A percentile compares a stretch with the other conserved stretches of the same genome.
Conservation (phyloP, 2,888 invertebrate genomes). For the Mycalesis mineus region DNA sequence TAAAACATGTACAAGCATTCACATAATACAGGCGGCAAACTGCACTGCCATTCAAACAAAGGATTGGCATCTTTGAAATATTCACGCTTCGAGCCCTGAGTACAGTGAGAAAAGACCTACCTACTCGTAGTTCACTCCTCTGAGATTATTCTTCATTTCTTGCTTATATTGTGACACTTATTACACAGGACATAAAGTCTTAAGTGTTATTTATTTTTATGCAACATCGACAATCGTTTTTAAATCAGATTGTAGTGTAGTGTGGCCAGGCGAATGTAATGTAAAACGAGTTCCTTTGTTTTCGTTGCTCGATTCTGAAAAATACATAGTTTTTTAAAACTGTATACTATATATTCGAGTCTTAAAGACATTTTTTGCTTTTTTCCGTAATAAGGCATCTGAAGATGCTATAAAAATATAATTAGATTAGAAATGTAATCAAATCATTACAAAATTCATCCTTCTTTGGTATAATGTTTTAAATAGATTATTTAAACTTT, state of each 20-base stretch:
- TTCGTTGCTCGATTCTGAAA: neutral
- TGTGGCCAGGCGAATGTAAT: neutral
- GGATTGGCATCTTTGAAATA: slow-evolving; percentile 17
- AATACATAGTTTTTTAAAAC: neutral
- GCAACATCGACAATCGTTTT: neutral
- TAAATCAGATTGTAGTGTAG: neutral
- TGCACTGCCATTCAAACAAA: slow-evolving; percentile 1
- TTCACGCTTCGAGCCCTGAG: slow-evolving; percentile 9
- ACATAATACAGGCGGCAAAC: neutral
- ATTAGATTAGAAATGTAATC: no score
- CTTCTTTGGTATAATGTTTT: no score
- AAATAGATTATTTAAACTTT: no score
- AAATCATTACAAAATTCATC: no score
- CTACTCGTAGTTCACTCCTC: neutral
- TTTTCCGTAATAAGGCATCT: no score
- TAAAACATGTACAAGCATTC: neutral
- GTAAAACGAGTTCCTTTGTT: neutral
- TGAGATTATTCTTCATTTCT: neutral
- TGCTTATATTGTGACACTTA: neutral
- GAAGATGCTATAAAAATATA: no score
- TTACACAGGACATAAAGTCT: neutral
- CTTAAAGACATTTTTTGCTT: no score
- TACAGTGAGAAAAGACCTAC: slow-evolving; percentile 1
- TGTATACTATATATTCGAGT: neutral
- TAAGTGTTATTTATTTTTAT: neutral